Percentiles rank a stretch among this genome's conserved stretches.
Evolutionary conservation across 2,113 vertebrate genomes (phyloP).

Genomic region (Laticauda colubrina): DNA sequence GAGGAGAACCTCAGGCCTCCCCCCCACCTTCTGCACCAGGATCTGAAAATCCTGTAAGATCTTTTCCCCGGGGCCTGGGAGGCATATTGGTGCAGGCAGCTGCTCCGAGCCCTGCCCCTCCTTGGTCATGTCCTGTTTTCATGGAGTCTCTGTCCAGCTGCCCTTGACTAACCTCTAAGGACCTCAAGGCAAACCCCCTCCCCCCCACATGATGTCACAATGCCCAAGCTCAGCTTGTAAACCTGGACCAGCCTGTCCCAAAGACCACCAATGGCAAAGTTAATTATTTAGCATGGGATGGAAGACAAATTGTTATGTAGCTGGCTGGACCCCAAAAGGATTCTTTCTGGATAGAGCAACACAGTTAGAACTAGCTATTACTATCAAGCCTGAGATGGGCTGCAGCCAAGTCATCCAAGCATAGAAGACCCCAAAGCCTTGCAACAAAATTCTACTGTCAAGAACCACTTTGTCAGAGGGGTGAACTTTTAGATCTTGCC

Average conservation of each 20-base stretch:
- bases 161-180: not conserved
- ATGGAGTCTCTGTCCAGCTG: not conserved
- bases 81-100: not conserved
- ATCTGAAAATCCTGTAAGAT: conserved; percentile 14
- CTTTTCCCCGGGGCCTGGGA: not conserved
- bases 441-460: not conserved
- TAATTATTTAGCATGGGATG: not conserved
- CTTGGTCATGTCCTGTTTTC: conserved; percentile 4
- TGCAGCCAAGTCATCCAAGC: not conserved
- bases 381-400: not conserved
- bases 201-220: conserved; percentile 13
- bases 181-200: not conserved
- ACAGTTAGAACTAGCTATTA: not conserved
- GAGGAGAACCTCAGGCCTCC: conserved; percentile 25
- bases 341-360: not conserved
- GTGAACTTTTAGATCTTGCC: not conserved
- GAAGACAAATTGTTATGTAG: not conserved
- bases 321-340: not conserved
- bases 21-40: conserved; percentile 29
- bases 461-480: not conserved
- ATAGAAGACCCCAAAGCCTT: not conserved
- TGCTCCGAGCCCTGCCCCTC: not conserved
- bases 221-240: not conserved
- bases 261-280: not conserved
- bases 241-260: not conserved